Conservation (phyloP, 2,888 invertebrate genomes). For the Meteorus cinctellus region DNA sequence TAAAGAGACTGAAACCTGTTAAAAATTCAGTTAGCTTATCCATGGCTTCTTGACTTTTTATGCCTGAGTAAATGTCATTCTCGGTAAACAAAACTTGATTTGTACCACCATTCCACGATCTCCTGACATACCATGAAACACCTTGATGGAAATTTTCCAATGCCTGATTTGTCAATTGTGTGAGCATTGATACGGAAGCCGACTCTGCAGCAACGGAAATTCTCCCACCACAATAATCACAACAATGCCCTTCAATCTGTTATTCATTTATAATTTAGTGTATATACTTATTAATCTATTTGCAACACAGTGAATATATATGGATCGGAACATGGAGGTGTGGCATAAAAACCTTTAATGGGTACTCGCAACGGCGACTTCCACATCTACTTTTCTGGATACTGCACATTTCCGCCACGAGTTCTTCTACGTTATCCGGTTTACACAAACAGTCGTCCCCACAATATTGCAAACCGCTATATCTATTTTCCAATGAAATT, state of each 20-base stretch:
- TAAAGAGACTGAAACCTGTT: conserved; percentile 27
- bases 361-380: conserved; percentile 61
- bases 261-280: conserved; percentile 26
- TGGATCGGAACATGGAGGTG: too few species aligned
- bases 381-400: conserved; percentile 62
- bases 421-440: conserved; percentile 54
- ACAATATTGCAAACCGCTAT: conserved; percentile 52
- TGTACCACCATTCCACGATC: conserved; percentile 54
- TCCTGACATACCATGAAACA: conserved; percentile 65
- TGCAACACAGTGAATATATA: not conserved
- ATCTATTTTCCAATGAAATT: conserved; percentile 53
- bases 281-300: conserved; percentile 8
- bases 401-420: conserved; percentile 65
- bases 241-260: conserved; percentile 70
- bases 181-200: conserved; percentile 55
- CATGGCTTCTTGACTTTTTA: conserved; percentile 57
- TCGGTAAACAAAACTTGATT: conserved; percentile 65
- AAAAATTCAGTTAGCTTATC: conserved; percentile 50
- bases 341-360: conserved; percentile 59
- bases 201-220: conserved; percentile 51
- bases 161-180: conserved; percentile 53
- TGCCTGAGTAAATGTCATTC: conserved; percentile 59
- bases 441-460: conserved; percentile 64
- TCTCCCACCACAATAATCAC: conserved; percentile 67
- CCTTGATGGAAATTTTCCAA: conserved; percentile 52